Evolutionary conservation across 2,797 vertebrate species (phyloP), one percentile per base, ranked within the genome.

Genomic region (Onychomys torridus): DNA sequence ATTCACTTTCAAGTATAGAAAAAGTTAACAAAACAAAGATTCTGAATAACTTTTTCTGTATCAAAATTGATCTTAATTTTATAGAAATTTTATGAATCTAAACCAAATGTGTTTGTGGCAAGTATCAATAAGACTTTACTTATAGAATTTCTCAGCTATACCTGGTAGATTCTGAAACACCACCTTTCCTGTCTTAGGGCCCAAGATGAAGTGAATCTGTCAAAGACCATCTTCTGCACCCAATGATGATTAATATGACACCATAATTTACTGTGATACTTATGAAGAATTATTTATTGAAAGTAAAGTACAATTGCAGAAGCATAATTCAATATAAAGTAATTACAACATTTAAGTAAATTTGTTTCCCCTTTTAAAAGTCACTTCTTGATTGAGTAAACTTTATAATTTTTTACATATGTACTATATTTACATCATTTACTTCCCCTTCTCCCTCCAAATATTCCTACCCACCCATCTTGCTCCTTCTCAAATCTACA

Each of bases 61-160:
- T 78, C 49, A 85, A 81, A 91, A 1, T 34, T 95, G n/a, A 16
- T 19, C 27, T 96, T 88, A 49, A 69, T 77, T 88, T 88, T 77
- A 52, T 25, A 71, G 23, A 65, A 6, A 49, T 34, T 65, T 77
- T 5, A 81, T 52, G 10, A 77, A 73, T 59, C 85, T 71, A 27
- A 5, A 94, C 10, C 88, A n/a, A 55, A 55, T 43, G 10, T 67
- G 8, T 8, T 73, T 27, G 23, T 49, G 19, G 19, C 0, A 76
- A 78, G 59, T 84, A 12, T 76, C 1, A 6, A 2, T 12, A n/a
- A 19, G 14, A 77, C 16, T 11, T 59, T 43, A 57, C 25, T 90
- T 84, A 73, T 11, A 57, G 13, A 65, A 14, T 85, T 59, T 85
- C n/a, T 49, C 65, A 27, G 43, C 1, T 13, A 21, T 46, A 57